These are phyloP conservation scores for Microcebus tavaratra DNA, from an alignment of 2,113 vertebrate species.

Conservation along the genomic window DNA sequence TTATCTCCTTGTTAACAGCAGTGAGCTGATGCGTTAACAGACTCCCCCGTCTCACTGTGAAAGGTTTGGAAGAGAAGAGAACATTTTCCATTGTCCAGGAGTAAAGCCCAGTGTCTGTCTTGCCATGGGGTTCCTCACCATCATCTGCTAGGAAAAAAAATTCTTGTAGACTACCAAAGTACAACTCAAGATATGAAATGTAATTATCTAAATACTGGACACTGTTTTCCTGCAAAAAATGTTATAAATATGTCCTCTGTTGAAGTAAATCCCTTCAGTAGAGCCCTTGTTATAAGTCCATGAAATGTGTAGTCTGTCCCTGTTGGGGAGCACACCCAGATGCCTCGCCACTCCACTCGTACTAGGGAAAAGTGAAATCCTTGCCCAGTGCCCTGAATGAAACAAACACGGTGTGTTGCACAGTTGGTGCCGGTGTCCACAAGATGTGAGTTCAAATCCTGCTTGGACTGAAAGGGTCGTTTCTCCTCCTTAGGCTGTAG, in stretches of 20 bases:
- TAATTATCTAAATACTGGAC: slow-evolving; percentile 36
- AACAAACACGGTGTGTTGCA: not conserved
- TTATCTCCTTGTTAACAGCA: not conserved
- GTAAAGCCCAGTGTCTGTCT: not conserved
- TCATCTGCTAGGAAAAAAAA: not conserved
- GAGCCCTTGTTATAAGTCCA: slow-evolving; percentile 69
- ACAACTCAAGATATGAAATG: slow-evolving; percentile 67
- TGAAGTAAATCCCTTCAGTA: slow-evolving; percentile 72
- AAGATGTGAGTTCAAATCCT: not conserved
- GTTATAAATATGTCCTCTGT: slow-evolving; percentile 81
- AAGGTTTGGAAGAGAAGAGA: not conserved
- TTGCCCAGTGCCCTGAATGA: not conserved
- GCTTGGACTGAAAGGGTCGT: not conserved
- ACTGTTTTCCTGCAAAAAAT: slow-evolving; percentile 64
- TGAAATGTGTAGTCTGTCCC: slow-evolving; percentile 66
- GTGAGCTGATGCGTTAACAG: not conserved
- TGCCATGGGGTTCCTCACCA: not conserved
- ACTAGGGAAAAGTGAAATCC: not conserved
- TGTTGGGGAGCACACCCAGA: not conserved
- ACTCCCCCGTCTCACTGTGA: not conserved
- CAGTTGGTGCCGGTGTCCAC: not conserved
- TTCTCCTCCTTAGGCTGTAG: not conserved
- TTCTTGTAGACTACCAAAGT: slow-evolving; percentile 45
- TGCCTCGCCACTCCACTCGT: not conserved
- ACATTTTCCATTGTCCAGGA: not conserved